Evolutionary conservation across 1,140 invertebrate genomes (phyloP).

Genomic region (Zaprionus gabonicus): DNA sequence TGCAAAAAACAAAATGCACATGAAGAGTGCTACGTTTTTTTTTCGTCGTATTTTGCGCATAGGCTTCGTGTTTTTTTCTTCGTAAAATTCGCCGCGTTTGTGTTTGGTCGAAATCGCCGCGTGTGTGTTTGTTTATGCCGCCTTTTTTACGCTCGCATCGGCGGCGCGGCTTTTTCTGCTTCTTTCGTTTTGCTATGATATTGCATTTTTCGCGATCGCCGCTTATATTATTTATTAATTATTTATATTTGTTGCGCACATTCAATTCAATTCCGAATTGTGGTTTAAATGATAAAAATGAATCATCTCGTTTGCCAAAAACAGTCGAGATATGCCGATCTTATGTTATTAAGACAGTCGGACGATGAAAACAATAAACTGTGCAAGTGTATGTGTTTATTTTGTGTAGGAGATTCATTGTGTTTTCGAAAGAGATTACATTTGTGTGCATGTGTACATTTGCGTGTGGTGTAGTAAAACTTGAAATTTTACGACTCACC

Average conservation of each 20-base stretch:
- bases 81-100: conserved; percentile 74
- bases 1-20: conserved; percentile 77
- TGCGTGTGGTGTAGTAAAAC: conserved; percentile 15
- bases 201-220: conserved; percentile 55
- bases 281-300: conserved; percentile 31
- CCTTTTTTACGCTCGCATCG: conserved; percentile 69
- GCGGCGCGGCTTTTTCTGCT: conserved; percentile 54
- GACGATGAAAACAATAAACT: conserved; percentile 23
- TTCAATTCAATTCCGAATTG: conserved; percentile 7
- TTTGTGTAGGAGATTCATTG: conserved; percentile 8
- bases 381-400: conserved; percentile 19
- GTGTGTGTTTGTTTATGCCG: conserved; percentile 82
- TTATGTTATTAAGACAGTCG: conserved; percentile 26
- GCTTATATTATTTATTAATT: conserved; percentile 33
- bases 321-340: conserved; percentile 21
- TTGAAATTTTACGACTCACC: neutral
- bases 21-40: conserved; percentile 71
- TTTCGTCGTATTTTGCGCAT: conserved; percentile 73
- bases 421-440: conserved; percentile 9
- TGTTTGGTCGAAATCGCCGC: conserved; percentile 76
- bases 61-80: conserved; percentile 74
- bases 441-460: conserved; percentile 21
- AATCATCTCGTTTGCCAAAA: conserved; percentile 47
- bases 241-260: conserved; percentile 19
- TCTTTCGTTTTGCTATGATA: conserved; percentile 57